These are phyloP conservation scores for Acanthosepion esculentum DNA, from an alignment of 2,888 invertebrate genomes.

Conservation along the genomic window DNA sequence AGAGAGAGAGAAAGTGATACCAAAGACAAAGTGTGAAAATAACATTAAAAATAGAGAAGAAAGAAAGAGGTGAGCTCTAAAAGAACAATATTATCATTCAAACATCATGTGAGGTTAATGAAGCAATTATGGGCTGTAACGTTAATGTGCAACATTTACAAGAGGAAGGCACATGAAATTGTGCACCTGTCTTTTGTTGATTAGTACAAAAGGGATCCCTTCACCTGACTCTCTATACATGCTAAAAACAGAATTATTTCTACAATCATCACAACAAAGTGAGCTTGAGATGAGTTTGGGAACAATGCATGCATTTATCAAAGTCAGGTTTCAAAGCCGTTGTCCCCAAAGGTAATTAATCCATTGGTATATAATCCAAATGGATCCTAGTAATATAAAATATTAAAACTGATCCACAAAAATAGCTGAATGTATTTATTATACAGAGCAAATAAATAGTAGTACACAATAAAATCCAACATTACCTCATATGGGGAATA, in stretches of 20 bases:
- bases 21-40: neutral
- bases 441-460: too few species aligned
- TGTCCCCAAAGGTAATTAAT: too few species aligned
- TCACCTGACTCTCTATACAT: neutral
- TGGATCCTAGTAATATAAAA: too few species aligned
- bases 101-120: neutral
- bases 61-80: neutral
- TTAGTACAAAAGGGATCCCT: neutral
- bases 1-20: neutral
- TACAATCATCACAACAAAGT: neutral
- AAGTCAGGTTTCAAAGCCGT: too few species aligned
- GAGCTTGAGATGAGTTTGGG: neutral
- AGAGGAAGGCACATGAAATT: neutral
- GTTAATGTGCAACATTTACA: neutral
- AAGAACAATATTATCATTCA: neutral
- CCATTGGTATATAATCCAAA: too few species aligned
- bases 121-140: neutral
- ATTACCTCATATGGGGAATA: too few species aligned
- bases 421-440: too few species aligned
- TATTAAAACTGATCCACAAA: too few species aligned
- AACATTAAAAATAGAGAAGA: neutral
- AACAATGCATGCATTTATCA: neutral
- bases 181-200: neutral
- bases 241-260: neutral
- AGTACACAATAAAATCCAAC: too few species aligned